Percentiles rank a stretch among this genome's conserved stretches.
These are phyloP conservation scores for Digitonthophagus gazella DNA, from an alignment of 2,888 invertebrate genomes.

Conservation along the genomic window DNA sequence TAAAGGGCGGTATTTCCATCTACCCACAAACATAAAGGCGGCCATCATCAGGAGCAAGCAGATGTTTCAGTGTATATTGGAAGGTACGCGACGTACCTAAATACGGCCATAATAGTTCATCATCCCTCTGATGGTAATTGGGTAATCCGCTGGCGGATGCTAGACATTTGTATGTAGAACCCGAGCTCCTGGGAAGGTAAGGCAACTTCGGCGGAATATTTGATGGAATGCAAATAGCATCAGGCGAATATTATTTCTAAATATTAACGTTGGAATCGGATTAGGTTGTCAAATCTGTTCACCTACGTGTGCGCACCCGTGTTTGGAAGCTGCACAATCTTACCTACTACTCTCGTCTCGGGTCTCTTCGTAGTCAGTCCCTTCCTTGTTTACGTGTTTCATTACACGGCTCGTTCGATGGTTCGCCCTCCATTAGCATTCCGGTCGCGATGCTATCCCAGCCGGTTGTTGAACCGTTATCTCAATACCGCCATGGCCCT, in stretches of 20 bases:
- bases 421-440: slow-evolving; percentile 32
- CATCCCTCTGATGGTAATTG: not conserved
- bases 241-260: slow-evolving; percentile 25
- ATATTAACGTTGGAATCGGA: slow-evolving; percentile 22
- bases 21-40: not conserved
- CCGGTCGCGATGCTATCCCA: slow-evolving; percentile 31
- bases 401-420: slow-evolving; percentile 33
- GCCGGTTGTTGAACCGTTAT: slow-evolving; percentile 33
- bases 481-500: slow-evolving; percentile 25
- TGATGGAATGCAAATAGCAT: slow-evolving; percentile 22
- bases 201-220: slow-evolving; percentile 17
- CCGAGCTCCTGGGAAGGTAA: not conserved
- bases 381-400: slow-evolving; percentile 33
- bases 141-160: not conserved
- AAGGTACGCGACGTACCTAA: not conserved
- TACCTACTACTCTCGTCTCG: slow-evolving; percentile 22
- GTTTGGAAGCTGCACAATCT: slow-evolving; percentile 1
- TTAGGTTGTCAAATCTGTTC: slow-evolving; percentile 22
- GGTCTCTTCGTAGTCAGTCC: slow-evolving; percentile 1
- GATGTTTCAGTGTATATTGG: not conserved
- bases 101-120: not conserved
- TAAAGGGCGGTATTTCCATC: not conserved
- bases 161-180: not conserved
- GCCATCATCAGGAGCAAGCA: not conserved
- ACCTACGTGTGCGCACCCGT: slow-evolving; percentile 4